Conservation (phyloP, 2,888 invertebrate genomes). For the Drosophila nr. medialis region DNA sequence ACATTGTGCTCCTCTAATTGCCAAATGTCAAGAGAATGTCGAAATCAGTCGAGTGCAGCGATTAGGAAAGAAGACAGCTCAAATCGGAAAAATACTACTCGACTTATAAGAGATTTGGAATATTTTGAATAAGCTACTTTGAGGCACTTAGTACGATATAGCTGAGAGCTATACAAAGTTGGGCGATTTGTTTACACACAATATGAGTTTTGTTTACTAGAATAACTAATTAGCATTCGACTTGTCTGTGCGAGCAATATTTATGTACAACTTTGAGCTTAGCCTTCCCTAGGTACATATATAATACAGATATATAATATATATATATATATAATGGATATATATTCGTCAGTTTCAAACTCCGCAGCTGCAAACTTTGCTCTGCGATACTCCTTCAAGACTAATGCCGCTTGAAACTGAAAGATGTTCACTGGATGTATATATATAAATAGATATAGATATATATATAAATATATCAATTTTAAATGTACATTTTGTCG, state of each 20-base stretch:
- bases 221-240: neutral
- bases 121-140: no score
- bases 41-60: constrained; percentile 59
- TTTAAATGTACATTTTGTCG: neutral
- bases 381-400: neutral
- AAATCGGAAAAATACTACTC: constrained; percentile 18
- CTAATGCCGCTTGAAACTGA: neutral
- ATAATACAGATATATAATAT: no score
- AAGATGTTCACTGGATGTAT: no score
- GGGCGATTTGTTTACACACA: neutral
- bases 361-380: neutral
- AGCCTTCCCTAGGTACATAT: neutral
- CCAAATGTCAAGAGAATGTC: constrained; percentile 64
- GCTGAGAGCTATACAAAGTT: neutral
- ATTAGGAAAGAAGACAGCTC: constrained; percentile 53
- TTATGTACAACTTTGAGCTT: neutral
- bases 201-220: neutral
- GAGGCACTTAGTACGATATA: neutral
- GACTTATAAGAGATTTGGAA: neutral
- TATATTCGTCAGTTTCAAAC: neutral
- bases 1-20: constrained; percentile 62
- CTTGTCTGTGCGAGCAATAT: neutral
- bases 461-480: neutral
- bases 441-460: no score
- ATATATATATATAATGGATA: no score